phyloP scores from a whole-genome alignment of 1,140 invertebrate genomes.

The Pseudomyrmex sp. region DNA sequence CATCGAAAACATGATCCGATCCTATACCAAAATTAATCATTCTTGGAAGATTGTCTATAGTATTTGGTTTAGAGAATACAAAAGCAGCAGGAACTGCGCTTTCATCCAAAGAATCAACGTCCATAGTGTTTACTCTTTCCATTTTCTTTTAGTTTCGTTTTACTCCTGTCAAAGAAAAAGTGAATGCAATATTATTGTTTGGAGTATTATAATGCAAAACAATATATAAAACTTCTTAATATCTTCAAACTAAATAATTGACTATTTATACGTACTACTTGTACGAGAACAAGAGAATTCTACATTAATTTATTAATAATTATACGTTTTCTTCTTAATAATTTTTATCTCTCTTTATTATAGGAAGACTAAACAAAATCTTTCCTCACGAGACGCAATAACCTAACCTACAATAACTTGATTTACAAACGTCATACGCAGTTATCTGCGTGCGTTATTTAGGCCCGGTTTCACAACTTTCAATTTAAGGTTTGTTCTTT shows the following conservation, averaged over 20 bases:
- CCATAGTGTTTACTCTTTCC: constrained; percentile 21
- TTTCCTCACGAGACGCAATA: no score
- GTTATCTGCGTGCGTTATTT: no score
- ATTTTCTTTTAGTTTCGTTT: background rate
- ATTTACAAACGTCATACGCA: no score
- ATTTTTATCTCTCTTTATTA: no score
- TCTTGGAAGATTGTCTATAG: constrained; percentile 63
- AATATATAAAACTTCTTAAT: background rate
- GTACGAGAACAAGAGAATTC: background rate
- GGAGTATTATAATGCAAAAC: background rate
- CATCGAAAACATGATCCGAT: constrained; percentile 63
- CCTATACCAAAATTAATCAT: constrained; percentile 43
- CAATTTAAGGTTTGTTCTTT: no score
- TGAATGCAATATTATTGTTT: background rate
- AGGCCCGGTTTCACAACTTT: no score
- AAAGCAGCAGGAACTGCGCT: constrained; percentile 57
- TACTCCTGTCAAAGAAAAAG: background rate
- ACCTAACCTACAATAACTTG: no score
- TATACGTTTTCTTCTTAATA: no score
- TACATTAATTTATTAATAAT: no score
- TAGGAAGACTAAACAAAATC: no score
- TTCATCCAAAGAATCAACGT: background rate
- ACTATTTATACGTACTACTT: background rate
- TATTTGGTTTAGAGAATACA: constrained; percentile 75
- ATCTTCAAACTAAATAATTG: no score